Evolutionary conservation across 1,140 invertebrate species (phyloP).

Genomic region (Drosophila serrata): DNA sequence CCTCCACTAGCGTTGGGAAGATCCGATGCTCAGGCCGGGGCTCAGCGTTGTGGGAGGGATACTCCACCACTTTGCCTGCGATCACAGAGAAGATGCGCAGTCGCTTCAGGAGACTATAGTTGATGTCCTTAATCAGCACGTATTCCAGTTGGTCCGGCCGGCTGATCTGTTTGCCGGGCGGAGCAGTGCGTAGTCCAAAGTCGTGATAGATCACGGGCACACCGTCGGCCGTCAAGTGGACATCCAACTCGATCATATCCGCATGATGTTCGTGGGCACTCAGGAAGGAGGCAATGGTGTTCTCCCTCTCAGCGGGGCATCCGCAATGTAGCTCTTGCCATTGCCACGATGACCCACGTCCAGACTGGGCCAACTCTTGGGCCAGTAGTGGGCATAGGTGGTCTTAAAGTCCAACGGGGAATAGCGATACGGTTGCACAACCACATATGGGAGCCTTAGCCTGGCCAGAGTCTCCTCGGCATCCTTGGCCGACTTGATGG

Average conservation of each 20-base stretch:
- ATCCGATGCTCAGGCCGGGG: constrained; percentile 93
- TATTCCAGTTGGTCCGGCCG: constrained; percentile 91
- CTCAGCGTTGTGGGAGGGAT: constrained; percentile 75
- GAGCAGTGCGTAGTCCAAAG: constrained; percentile 95
- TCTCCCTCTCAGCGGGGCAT: constrained; percentile 95
- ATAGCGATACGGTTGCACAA: constrained; percentile 90
- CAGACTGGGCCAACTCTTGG: constrained; percentile 91
- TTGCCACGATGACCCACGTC: constrained; percentile 97
- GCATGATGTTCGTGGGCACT: constrained; percentile 94
- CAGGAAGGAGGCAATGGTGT: constrained; percentile 96
- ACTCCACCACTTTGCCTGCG: constrained; percentile 72
- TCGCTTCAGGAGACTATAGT: constrained; percentile 93
- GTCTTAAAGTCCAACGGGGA: constrained; percentile 91
- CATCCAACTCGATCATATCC: constrained; percentile 98
- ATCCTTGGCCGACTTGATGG: constrained; percentile 90
- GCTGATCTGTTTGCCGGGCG: constrained; percentile 90
- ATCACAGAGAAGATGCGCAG: constrained; percentile 88
- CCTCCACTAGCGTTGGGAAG: constrained; percentile 95
- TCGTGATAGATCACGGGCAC: constrained; percentile 98
- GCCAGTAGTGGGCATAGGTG: constrained; percentile 94
- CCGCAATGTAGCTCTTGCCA: constrained; percentile 88
- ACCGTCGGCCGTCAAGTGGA: constrained; percentile 96
- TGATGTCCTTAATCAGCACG: constrained; percentile 96
- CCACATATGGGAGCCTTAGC: constrained; percentile 87
- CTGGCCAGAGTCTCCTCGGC: constrained; percentile 88